Base-by-base conservation (phyloP, 2,113 vertebrate species). In the Archilochus colubris region DNA sequence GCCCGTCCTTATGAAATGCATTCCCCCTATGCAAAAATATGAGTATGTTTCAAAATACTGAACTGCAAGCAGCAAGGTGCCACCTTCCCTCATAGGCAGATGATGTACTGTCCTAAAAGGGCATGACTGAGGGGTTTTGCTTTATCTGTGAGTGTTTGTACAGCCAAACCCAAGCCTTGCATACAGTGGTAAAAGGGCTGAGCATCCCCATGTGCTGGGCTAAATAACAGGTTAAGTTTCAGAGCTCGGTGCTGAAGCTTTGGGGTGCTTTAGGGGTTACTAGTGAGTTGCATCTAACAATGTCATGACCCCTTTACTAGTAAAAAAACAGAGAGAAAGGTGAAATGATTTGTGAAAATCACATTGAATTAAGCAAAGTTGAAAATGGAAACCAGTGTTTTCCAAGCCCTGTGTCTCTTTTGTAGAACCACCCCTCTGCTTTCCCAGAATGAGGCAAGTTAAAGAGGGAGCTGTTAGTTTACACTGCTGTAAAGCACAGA, bases 391-490 rank as follows among this genome's bases (percentile, higher is more conserved):
- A 18, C 16, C 31, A 21, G 64, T 19, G 58, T 92, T 82, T 72
- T 24, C 40, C 31, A 55, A 87, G 43, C 22, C 23, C 17, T 54
- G 7, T 57, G 9, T 30, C 46, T 88, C 63, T 61, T 72, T 57
- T 69, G 50, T 1, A 73, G 20, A 89, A 13, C 25, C 17, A 72
- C 27, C 31, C 12, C 30, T 88, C 61, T 70, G 27, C 40, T 89
- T 78, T 83, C 91, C 82, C 86, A 93, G 91, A 94, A 92, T 12
- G 74, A 79, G 82, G n/a, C 44, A 78, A 74, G 76, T 82, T 89
- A 82, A 91, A 74, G 21, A 16, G 36, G 18, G 8, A 46, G 15
- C n/a, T 57, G 55, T 57, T 57, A 31, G 31, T n/a, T n/a, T 36
- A 69, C 14, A 15, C 4, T n/a, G 38, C 44, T 82, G n/a, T 75